Conservation (phyloP, 1,140 invertebrate genomes). For the Oryzaephilus surinamensis region DNA sequence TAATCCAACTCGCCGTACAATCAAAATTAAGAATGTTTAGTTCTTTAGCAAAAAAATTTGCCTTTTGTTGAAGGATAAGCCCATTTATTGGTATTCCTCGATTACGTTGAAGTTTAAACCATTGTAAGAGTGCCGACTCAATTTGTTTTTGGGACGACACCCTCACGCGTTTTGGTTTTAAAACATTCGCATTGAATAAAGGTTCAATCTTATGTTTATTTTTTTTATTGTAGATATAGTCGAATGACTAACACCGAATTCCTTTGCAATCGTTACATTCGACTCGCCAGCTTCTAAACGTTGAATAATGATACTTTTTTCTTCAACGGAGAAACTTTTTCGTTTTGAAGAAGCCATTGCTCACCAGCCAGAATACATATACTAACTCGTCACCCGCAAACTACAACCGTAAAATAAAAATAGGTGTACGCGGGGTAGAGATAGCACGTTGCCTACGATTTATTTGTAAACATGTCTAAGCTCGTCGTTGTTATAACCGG, state of each 20-base stretch:
- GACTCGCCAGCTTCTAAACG: slow-evolving; percentile 13
- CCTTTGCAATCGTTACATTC: slow-evolving; percentile 22
- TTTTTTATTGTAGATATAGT: slow-evolving; percentile 19
- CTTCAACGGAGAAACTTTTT: no score
- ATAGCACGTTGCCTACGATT: no score
- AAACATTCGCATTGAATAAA: slow-evolving; percentile 7
- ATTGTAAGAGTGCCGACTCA: slow-evolving; percentile 11
- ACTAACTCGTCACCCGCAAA: no score
- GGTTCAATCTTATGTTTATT: slow-evolving; percentile 9
- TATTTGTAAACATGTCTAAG: no score
- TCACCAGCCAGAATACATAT: no score
- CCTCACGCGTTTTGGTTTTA: slow-evolving; percentile 1
- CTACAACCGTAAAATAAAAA: no score
- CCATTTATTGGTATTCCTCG: slow-evolving; percentile 12
- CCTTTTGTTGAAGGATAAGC: slow-evolving; percentile 14
- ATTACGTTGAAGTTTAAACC: slow-evolving; percentile 13
- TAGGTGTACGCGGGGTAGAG: no score
- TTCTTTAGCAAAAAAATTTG: slow-evolving; percentile 4
- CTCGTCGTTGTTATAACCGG: no score
- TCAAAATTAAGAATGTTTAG: slow-evolving; percentile 9
- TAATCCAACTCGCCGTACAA: slow-evolving; percentile 12
- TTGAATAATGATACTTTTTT: not conserved
- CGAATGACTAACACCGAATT: slow-evolving; percentile 23
- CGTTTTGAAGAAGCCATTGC: no score
- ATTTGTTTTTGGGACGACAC: slow-evolving; percentile 11